These are phyloP conservation scores for Cuniculus paca DNA, from an alignment of 2,797 vertebrate genomes.

Conservation along the genomic window DNA sequence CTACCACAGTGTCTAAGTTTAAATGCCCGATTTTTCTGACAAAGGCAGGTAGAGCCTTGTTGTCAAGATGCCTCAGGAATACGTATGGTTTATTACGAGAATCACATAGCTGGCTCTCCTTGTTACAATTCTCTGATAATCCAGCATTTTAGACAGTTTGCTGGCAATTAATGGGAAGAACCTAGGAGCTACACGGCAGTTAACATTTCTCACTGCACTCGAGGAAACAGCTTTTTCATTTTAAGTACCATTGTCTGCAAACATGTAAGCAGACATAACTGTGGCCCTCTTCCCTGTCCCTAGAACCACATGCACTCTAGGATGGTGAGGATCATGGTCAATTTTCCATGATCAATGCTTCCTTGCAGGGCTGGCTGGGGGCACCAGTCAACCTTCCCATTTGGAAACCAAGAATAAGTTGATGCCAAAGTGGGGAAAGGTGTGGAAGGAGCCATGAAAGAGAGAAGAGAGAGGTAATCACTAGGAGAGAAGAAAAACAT, in stretches of 20 bases:
- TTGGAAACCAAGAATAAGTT: constrained; percentile 14
- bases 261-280: not conserved
- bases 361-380: not conserved
- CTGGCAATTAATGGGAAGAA: not conserved
- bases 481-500: not conserved
- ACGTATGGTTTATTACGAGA: not conserved
- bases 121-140: not conserved
- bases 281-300: not conserved
- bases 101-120: not conserved
- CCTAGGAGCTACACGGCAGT: not conserved
- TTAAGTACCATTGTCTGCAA: not conserved
- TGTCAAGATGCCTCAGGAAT: not conserved
- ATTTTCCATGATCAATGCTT: not conserved
- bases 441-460: not conserved
- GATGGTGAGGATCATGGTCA: not conserved
- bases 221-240: not conserved
- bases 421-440: not conserved
- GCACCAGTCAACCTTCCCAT: not conserved
- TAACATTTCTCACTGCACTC: not conserved
- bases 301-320: not conserved
- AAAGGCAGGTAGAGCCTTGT: not conserved
- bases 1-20: not conserved
- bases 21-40: not conserved
- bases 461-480: not conserved
- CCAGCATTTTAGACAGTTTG: not conserved